Percentiles rank a stretch among this genome's conserved stretches.
These are phyloP conservation scores for Peromyscus californicus DNA, from an alignment of 2,113 vertebrate species.

Conservation along the genomic window DNA sequence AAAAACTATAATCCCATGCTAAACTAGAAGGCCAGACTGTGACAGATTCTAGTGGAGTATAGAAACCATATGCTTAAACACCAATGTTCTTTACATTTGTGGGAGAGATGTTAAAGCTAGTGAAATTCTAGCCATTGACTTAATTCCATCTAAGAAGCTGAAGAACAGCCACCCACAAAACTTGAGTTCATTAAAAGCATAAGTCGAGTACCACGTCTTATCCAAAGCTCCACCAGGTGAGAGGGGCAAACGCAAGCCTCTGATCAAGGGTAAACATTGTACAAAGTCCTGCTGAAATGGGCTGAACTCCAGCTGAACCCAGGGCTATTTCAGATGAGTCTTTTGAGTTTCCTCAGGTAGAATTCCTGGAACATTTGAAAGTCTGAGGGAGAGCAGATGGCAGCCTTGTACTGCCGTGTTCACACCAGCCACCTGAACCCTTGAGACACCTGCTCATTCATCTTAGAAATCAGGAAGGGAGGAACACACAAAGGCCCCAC, in stretches of 20 bases:
- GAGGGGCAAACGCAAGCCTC: slow-evolving; percentile 54
- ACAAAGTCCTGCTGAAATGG: slow-evolving; percentile 44
- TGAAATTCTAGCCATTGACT: slow-evolving; percentile 49
- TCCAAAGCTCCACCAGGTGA: not conserved
- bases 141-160: slow-evolving; percentile 8
- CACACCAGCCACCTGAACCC: slow-evolving; percentile 17
- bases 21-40: not conserved
- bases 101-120: slow-evolving; percentile 40
- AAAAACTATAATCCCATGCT: slow-evolving; percentile 44
- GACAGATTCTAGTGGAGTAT: not conserved
- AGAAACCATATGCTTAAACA: not conserved
- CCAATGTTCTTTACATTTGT: not conserved
- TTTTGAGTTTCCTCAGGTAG: slow-evolving; percentile 11
- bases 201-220: slow-evolving; percentile 26
- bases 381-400: slow-evolving; percentile 25
- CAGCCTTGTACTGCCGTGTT: not conserved
- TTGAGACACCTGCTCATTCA: not conserved
- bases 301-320: slow-evolving; percentile 62
- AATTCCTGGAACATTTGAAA: slow-evolving; percentile 45
- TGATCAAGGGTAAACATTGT: slow-evolving; percentile 54
- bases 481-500: not conserved
- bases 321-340: slow-evolving; percentile 24
- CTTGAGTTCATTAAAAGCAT: not conserved
- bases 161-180: not conserved
- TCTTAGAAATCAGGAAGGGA: slow-evolving; percentile 25